Percentiles rank a stretch among this genome's conserved stretches.
Conservation (phyloP, 2,888 invertebrate genomes). For the Polietes domitor region DNA sequence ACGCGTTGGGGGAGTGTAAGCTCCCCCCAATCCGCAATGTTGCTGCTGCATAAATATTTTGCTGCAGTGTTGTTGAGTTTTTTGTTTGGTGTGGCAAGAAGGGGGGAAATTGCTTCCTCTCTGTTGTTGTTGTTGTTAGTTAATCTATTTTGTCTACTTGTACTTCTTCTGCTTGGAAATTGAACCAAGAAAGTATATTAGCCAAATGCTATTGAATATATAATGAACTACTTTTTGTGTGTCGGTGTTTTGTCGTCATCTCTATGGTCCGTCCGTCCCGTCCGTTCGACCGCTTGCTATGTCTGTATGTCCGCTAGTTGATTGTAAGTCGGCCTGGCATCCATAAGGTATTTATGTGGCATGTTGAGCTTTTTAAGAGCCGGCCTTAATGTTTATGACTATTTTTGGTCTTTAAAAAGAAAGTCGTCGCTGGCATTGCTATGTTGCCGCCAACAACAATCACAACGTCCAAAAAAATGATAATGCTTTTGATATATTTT, state of each 20-base stretch:
- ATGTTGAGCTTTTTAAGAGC: conserved; percentile 49
- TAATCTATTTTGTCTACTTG: conserved; percentile 56
- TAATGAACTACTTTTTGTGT: conserved; percentile 60
- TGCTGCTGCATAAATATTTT: conserved; percentile 22
- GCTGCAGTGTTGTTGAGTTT: conserved; percentile 45
- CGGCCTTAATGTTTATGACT: conserved; percentile 62
- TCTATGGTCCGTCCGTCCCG: not conserved
- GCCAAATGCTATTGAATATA: conserved; percentile 63
- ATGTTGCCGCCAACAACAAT: not conserved
- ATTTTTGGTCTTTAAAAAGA: conserved; percentile 60
- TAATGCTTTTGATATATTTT: conserved; percentile 40
- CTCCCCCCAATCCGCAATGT: not conserved
- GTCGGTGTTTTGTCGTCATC: not conserved
- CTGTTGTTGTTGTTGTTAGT: conserved; percentile 43
- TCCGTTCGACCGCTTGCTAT: not conserved
- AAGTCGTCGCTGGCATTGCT: conserved; percentile 47
- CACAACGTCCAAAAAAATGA: not conserved
- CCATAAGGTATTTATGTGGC: conserved; percentile 64
- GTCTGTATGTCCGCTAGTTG: not conserved
- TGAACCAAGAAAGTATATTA: conserved; percentile 63
- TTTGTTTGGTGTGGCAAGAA: not conserved
- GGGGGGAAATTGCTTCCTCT: too few species aligned
- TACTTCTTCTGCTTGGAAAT: conserved; percentile 29
- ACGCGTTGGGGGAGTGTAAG: conserved; percentile 19
- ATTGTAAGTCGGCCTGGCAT: not conserved